Base-by-base conservation (phyloP, 2,113 vertebrate genomes). In the Hemichromis elongatus region DNA sequence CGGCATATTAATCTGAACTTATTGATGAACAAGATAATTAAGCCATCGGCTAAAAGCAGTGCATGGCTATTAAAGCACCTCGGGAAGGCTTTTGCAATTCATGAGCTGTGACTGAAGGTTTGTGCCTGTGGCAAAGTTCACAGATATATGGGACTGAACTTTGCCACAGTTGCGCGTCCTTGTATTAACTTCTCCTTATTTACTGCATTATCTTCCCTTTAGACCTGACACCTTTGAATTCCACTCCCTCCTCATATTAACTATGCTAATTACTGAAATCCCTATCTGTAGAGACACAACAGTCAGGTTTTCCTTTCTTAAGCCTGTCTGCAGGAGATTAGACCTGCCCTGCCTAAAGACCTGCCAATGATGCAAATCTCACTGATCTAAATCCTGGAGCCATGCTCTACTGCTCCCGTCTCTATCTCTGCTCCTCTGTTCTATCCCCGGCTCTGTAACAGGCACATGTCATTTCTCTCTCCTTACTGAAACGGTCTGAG, bases 281-380 rank as follows among this genome's bases (percentile, higher is more conserved):
- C 90, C 87, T 92, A 94, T 95, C 93, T 93, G 87, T 88, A 57
- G 81, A 93, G 94, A 95, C 88, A 83, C 90, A 90, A 91, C 92
- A 89, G 57, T 89, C 80, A 92, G 90, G 83, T 91, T 95, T 95
- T 88, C 26, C 82, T 92, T 93, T 91, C 92, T 92, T 90, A 92
- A 93, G 92, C 91, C 95, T 95, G 96, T 95, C 93, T 95, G 92
- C 59, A 28, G 81, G 86, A 95, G 95, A 96, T 96, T 96, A 96
- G 91, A 90, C 89, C 85, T 83, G 77, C 84, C 87, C 88, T 87
- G 82, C 84, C 85, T 92, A 89, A 92, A 94, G 90, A 95, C 92
- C 88, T 93, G 92, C 92, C 92, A 90, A 90, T 91, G 93, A 95
- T 94, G 94, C 91, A 94, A 93, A 96, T 95, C 93, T 92, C 81